phyloP scores from a whole-genome alignment of 2,113 vertebrate species.

The Dipodomys merriami region DNA sequence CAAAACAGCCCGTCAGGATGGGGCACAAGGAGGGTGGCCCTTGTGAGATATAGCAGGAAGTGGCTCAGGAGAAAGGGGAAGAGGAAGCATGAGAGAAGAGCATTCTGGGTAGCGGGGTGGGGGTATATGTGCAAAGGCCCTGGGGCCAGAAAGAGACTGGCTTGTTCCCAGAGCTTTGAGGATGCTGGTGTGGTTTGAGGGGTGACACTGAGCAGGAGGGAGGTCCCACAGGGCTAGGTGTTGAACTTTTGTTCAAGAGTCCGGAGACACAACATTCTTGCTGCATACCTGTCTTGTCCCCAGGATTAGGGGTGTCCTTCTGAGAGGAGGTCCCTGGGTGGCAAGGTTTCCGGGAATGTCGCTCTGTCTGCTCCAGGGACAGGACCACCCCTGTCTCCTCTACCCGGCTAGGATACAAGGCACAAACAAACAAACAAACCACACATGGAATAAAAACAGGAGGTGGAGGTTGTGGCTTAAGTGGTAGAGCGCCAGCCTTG shows the following conservation, averaged over 20 bases:
- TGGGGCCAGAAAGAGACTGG: neutral
- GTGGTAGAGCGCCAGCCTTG: no score
- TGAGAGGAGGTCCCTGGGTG: slow-evolving; percentile 64
- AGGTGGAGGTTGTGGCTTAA: no score
- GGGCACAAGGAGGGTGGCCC: no score
- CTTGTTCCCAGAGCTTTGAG: fast-evolving
- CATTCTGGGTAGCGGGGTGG: no score
- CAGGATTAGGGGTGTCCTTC: slow-evolving; percentile 75
- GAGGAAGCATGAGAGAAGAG: no score
- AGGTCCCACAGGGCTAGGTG: neutral
- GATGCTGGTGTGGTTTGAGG: neutral
- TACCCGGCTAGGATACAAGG: slow-evolving; percentile 84
- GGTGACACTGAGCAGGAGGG: neutral
- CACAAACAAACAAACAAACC: neutral
- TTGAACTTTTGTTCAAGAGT: neutral
- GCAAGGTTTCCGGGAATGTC: slow-evolving; percentile 44
- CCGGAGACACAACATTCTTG: neutral
- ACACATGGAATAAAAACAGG: no score
- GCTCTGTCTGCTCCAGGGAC: slow-evolving; percentile 89
- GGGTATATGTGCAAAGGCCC: no score
- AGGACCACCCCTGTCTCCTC: slow-evolving; percentile 89
- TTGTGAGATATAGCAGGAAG: neutral
- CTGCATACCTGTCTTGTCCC: slow-evolving; percentile 69
- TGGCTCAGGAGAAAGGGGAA: no score
- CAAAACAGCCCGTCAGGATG: neutral